Percentiles rank a stretch among this genome's conserved stretches.
Evolutionary conservation across 2,797 vertebrate genomes (phyloP).

Genomic region (Semaprochilodus insignis): DNA sequence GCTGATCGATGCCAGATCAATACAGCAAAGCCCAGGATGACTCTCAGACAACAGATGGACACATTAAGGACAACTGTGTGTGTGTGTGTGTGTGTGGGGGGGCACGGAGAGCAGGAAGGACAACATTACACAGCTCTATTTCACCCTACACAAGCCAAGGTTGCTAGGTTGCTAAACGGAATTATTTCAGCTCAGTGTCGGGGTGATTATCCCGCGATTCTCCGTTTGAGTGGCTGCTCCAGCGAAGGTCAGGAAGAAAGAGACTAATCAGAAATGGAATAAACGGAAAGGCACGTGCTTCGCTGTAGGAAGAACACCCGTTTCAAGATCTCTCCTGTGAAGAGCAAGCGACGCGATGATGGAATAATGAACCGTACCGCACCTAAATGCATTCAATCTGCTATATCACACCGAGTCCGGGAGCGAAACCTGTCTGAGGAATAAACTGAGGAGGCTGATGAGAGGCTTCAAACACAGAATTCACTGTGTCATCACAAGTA

Average conservation of each 20-base stretch:
- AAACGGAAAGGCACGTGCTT: background rate
- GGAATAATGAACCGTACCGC: background rate
- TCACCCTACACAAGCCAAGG: conserved; percentile 60
- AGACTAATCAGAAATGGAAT: background rate
- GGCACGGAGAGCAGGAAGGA: conserved; percentile 50
- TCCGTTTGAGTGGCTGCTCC: conserved; percentile 6
- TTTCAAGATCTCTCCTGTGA: background rate
- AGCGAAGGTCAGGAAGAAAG: conserved; percentile 29
- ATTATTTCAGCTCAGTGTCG: background rate
- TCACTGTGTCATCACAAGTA: background rate
- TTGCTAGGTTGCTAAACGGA: conserved; percentile 18
- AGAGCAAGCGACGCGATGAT: background rate
- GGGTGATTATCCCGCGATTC: conserved; percentile 13
- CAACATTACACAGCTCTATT: conserved; percentile 56
- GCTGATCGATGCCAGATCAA: conserved; percentile 77
- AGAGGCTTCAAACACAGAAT: background rate
- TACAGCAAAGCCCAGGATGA: conserved; percentile 74
- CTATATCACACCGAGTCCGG: background rate
- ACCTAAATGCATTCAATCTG: background rate
- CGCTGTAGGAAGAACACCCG: background rate
- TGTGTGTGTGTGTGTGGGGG: conserved; percentile 50
- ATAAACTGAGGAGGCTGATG: background rate
- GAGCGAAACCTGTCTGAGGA: background rate
- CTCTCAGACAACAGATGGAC: conserved; percentile 75
- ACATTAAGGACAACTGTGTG: conserved; percentile 74